Evolutionary conservation across 2,113 vertebrate genomes (phyloP), one percentile per base, ranked within the genome.

Genomic region (Nesospiza acunhae): DNA sequence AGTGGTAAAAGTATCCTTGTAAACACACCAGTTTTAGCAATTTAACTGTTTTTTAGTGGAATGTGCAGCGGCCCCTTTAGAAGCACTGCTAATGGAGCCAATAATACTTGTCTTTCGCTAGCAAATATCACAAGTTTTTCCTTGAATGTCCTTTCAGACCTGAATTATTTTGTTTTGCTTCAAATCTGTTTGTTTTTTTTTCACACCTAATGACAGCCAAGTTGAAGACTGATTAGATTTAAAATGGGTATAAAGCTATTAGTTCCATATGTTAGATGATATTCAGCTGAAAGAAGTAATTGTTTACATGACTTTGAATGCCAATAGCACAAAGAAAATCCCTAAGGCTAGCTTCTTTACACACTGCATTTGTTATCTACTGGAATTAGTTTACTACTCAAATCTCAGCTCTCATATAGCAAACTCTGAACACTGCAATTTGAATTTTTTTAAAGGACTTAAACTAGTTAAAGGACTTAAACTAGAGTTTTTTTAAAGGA

Each of bases 221-320:
- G 58, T 53, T 73, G 58, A 89, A 93, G 82, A 93, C 41, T 84
- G 64, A 93, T 91, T 92, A 74, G 67, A 63, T 93, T 88, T 88
- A 79, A 92, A 93, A 89, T 85, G 42, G 41, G 24, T 46, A 83
- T 87, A 81, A 90, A 84, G 37, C 66, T 84, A 92, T 94, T 82
- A 91, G 66, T 73, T 89, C 47, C 80, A 82, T 94, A 92, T 84
- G 84, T 67, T 93, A 84, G 83, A 80, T 75, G 79, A 68, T 75
- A 94, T 94, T 83, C 82, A 88, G 56, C 73, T 86, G 82, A 83
- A 85, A 84, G 13, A 88, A 42, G 69, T 84, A 95, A 93, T 91
- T 93, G 87, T 93, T 95, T 96, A 93, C 87, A 84, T 87, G 95
- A 92, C 81, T 96, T 76, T 78, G 86, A 96, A 95, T 94, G 89